Base-by-base conservation (phyloP, 2,888 invertebrate genomes). In the Chrysolina haemoptera region DNA sequence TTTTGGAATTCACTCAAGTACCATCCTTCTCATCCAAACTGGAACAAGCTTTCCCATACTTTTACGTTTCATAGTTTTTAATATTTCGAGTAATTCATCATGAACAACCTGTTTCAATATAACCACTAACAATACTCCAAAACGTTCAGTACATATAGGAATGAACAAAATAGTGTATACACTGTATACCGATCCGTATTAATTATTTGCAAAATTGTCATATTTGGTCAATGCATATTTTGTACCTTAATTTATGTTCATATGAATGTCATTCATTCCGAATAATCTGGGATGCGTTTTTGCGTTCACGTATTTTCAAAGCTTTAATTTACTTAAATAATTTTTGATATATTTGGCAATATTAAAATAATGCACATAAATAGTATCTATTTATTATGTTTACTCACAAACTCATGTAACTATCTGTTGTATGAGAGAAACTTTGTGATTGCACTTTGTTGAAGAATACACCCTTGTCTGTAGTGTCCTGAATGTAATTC, bases 391-490 rank as follows among this genome's bases (percentile, higher is more conserved):
- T 53, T 22, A 53, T 53, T 20, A 53, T 2, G 12, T 53, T 11
- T 53, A 53, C 53, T 11, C 53, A 53, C 53, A 59, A 35, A 55
- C 9, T 22, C n/a, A 14, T 59, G 35, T 70, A 70, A 63, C 14
- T 35, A 63, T 68, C 43, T 68, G 53, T 70, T 53, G 22, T 62
- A 18, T 68, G 8, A 18, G 22, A 62, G 55, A 63, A 70, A 55
- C 12, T 67, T 68, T 76, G 69, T 71, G 69, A 76, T 74, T 40
- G 80, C 80, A 80, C 78, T 79, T 80, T 78, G 78, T 79, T 80
- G 74, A 76, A 74, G 73, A 68, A 70, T 75, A 79, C 80, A 80
- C 80, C 73, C 27, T 70, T 43, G n/a, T n/a, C n/a, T n/a, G n/a
- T 78, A 79, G 74, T 68, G 9, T 27, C 18, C 67, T 62, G 62